Base-by-base conservation (phyloP, 2,888 invertebrate genomes). In the Galeopsomyia nigrocyanea region DNA sequence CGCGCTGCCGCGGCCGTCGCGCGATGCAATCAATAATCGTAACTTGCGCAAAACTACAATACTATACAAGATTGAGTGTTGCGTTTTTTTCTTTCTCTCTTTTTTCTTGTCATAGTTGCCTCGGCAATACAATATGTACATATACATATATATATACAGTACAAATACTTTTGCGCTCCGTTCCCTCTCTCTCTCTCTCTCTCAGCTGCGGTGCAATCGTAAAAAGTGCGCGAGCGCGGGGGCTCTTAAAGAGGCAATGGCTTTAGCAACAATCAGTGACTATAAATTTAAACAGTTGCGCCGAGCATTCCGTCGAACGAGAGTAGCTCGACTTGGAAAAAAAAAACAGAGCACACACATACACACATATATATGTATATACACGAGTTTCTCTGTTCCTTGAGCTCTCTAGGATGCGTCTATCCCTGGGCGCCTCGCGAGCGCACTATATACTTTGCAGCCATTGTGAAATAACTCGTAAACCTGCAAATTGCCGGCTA, bases 391-490 rank as follows among this genome's bases (percentile, higher is more conserved):
- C 68, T 47, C 22, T 50, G 22, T 5, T 58, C 22, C 21, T 17
- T 31, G 62, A 14, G 39, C 51, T 13, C 56, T 26, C n/a, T n/a
- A 14, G 31, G 39, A 60, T 53, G 67, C 46, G 60, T 50, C 19
- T 53, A 49, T 60, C 62, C 73, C 9, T 46, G 16, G 31, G 22
- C n/a, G 65, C 56, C 78, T 78, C 81, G 78, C 79, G n/a, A n/a
- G 81, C 80, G 80, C 82, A 82, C 85, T 83, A 83, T 86, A 84
- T 86, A 86, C 85, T 86, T 86, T 86, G 85, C 84, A 85, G 85
- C 86, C 86, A 86, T 86, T 86, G 86, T 82, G 86, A 84, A 86
- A 85, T 86, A 86, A 86, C 86, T 86, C 86, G 86, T 86, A 86
- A 86, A 86, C 79, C 83, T 82, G 85, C 85, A 86, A 86, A 86